phyloP scores from a whole-genome alignment of 2,797 vertebrate genomes.

The Australoheros facetus region DNA sequence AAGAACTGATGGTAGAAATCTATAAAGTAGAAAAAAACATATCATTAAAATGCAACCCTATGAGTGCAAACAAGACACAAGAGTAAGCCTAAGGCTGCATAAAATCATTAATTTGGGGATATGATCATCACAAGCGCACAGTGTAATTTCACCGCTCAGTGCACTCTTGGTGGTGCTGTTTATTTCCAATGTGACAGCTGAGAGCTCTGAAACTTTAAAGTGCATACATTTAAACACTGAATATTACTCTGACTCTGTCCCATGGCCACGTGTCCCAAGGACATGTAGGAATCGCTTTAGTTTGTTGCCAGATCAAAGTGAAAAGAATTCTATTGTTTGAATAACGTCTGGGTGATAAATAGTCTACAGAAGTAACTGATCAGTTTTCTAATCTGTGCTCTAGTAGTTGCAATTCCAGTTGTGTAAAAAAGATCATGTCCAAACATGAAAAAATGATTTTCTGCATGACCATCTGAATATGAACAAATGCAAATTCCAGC shows the following conservation, averaged over 20 bases:
- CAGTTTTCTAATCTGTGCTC: background rate
- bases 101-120: background rate
- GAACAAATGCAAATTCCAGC: background rate
- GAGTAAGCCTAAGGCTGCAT: background rate
- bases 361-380: background rate
- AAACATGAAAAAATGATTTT: background rate
- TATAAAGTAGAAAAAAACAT: too few species aligned
- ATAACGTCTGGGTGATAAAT: background rate
- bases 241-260: background rate
- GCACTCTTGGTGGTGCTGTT: too few species aligned
- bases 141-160: too few species aligned
- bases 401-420: background rate
- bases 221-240: background rate
- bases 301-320: background rate
- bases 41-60: too few species aligned
- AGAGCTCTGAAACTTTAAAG: too few species aligned
- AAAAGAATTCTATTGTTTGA: background rate
- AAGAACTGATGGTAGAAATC: too few species aligned
- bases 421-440: background rate
- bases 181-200: too few species aligned
- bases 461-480: background rate
- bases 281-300: background rate
- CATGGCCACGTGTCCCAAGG: background rate
- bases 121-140: too few species aligned
- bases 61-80: background rate